Base-by-base conservation (phyloP, 2,113 vertebrate species). In the Pseudopodoces humilis region DNA sequence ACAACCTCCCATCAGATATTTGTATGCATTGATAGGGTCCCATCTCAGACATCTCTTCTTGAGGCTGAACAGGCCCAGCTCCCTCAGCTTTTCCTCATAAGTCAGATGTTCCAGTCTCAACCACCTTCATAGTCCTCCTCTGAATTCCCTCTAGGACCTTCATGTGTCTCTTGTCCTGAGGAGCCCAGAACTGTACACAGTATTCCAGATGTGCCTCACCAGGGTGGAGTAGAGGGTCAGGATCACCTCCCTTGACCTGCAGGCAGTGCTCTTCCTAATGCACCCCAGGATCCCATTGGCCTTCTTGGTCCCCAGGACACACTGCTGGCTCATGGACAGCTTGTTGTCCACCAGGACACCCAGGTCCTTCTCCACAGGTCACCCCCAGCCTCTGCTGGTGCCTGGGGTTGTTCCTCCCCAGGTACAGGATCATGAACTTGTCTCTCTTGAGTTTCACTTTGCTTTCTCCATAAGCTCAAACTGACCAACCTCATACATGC, bases 221-320 rank as follows among this genome's bases (percentile, higher is more conserved):
- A 72, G 31, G 21, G 4, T 50, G 7, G 5, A 44, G 33, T 2
- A 33, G 18, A 65, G 22, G 15, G 33, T 0, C 44, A 52, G 22
- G 15, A 52, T 74, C 37, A 22, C 27, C 17, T 15, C 43, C 5
- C 11, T 49, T 0, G 0, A 6, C 15, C 35, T 65, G 5, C 35
- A 2, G 67, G 7, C 24, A 64, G 4, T 33, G 31, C 5, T 65
- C 2, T 65, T 28, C 33, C 31, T 50, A 13, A 1, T 13, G 21
- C 7, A 43, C 15, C 15, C 3, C 18, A 50, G 27, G 10, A 19
- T 33, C 10, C 22, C 15, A 9, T 0, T 37, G 59, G 4, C 15
- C 15, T 56, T 44, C 59, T 28, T 71, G 58, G 31, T 7, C 56
- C 18, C 5, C 37, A 13, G 35, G 25, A 3, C n/a, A 53, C n/a